Percentiles rank a stretch among this genome's conserved stretches.
These are phyloP conservation scores for Euzetes globulus DNA, from an alignment of 2,888 invertebrate genomes.

Conservation along the genomic window DNA sequence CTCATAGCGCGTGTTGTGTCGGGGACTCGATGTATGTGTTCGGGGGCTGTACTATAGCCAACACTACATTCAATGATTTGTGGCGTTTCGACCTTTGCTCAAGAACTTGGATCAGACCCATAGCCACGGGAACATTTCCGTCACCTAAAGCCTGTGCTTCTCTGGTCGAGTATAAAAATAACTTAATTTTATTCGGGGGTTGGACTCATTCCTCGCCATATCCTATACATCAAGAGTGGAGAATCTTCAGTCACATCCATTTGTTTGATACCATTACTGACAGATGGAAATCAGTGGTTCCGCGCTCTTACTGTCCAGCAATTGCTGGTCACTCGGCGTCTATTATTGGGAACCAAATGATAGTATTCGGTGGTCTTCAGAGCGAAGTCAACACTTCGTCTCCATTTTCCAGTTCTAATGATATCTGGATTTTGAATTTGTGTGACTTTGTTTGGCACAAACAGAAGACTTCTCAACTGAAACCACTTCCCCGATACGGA, in stretches of 20 bases:
- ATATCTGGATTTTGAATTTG: conserved; percentile 80
- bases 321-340: conserved; percentile 90
- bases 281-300: conserved; percentile 56
- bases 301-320: conserved; percentile 56
- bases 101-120: conserved; percentile 63
- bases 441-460: conserved; percentile 67
- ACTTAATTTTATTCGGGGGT: conserved; percentile 81
- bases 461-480: conserved; percentile 48
- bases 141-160: conserved; percentile 92
- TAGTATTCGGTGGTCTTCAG: conserved; percentile 52
- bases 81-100: conserved; percentile 85
- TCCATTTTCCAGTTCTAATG: conserved; percentile 55
- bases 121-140: conserved; percentile 63
- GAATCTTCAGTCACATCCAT: conserved; percentile 85
- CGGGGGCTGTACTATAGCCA: conserved; percentile 88
- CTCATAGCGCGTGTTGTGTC: conserved; percentile 69
- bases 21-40: conserved; percentile 78
- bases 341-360: conserved; percentile 55
- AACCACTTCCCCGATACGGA: conserved; percentile 75
- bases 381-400: conserved; percentile 31
- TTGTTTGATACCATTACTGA: conserved; percentile 71
- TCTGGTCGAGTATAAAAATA: conserved; percentile 76
- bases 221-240: conserved; percentile 55
- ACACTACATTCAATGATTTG: conserved; percentile 92
- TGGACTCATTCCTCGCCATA: conserved; percentile 77